phyloP scores from a whole-genome alignment of 2,797 vertebrate species.

The Lepilemur septentrionalis region DNA sequence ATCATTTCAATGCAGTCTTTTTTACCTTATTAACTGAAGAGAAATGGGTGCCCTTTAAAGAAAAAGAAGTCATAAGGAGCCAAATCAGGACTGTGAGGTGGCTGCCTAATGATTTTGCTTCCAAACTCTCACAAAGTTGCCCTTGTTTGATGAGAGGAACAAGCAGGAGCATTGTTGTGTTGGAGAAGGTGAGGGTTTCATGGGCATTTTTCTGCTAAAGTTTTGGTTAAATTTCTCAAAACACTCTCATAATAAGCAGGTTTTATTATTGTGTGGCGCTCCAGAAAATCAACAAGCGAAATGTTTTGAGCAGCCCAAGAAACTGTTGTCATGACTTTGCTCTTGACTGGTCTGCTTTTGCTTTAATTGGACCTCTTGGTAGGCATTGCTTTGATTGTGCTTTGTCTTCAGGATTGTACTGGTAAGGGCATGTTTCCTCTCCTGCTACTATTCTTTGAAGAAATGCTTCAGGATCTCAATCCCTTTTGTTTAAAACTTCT shows the following conservation, averaged over 20 bases:
- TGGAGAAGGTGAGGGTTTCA: not conserved
- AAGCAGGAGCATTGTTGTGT: not conserved
- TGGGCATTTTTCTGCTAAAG: not conserved
- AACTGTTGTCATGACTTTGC: not conserved
- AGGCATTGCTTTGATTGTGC: not conserved
- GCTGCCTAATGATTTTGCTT: not conserved
- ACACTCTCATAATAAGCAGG: not conserved
- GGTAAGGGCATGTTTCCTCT: not conserved
- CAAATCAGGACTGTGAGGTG: not conserved
- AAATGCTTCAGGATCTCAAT: not conserved
- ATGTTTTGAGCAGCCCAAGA: not conserved
- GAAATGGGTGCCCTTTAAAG: not conserved
- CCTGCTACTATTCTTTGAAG: not conserved
- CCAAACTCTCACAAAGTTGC: not conserved
- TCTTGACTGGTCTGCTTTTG: not conserved
- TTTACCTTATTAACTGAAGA: not conserved
- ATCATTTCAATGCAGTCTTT: not conserved
- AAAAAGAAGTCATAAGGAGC: not conserved
- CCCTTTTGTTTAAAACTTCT: not conserved
- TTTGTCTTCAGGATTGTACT: not conserved
- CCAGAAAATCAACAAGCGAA: not conserved
- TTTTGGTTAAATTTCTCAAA: not conserved
- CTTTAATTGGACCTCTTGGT: not conserved
- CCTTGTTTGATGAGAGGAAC: not conserved
- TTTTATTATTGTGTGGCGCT: not conserved